Evolutionary conservation across 2,113 vertebrate species (phyloP).

Genomic region (Amphiprion percula): DNA sequence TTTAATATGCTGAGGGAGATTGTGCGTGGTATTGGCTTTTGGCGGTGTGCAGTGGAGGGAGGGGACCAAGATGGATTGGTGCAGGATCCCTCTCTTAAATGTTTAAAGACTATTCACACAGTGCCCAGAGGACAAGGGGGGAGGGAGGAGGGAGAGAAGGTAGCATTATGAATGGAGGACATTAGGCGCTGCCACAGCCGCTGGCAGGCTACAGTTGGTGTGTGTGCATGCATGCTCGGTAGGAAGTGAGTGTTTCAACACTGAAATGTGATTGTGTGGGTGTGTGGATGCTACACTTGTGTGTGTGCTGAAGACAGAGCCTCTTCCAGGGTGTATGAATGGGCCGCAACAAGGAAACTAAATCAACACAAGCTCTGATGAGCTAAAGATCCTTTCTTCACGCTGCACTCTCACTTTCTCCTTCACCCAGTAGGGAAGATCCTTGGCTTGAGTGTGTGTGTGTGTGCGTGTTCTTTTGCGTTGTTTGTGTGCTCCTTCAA

Average conservation of each 20-base stretch:
- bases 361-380: constrained; percentile 32
- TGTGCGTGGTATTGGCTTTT: constrained; percentile 64
- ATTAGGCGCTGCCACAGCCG: constrained; percentile 66
- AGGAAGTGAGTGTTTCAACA: constrained; percentile 19
- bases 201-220: constrained; percentile 38
- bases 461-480: not conserved
- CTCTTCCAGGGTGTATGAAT: constrained; percentile 1
- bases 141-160: constrained; percentile 19
- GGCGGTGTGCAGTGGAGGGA: constrained; percentile 47
- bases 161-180: constrained; percentile 71
- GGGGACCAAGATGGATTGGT: constrained; percentile 72
- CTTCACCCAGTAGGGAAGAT: constrained; percentile 7
- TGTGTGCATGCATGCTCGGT: constrained; percentile 22
- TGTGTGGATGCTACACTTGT: not conserved
- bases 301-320: not conserved
- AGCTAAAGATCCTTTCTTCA: constrained; percentile 25
- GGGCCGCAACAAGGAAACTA: constrained; percentile 45
- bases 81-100: constrained; percentile 82
- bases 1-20: constrained; percentile 73
- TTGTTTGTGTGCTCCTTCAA: constrained; percentile 3
- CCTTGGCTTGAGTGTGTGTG: not conserved
- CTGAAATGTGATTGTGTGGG: constrained; percentile 19
- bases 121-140: constrained; percentile 22
- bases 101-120: constrained; percentile 79
- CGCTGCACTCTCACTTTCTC: not conserved